Evolutionary conservation across 53 echinoderm and acorn worm species (phyloP), one percentile per base, ranked within the genome.

Genomic region (Antedon mediterranea): DNA sequence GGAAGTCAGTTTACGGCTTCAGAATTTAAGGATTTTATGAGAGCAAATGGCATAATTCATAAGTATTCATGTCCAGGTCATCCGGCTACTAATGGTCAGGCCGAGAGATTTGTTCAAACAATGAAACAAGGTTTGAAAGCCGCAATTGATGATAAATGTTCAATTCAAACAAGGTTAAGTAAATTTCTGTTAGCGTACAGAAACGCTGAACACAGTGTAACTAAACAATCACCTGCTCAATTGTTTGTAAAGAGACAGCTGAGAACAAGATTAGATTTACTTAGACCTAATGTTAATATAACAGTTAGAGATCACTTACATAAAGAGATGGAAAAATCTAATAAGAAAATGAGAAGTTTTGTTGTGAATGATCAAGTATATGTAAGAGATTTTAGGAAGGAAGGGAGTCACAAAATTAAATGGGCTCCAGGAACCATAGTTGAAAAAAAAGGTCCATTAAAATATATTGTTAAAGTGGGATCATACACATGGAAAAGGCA

Each of bases 41-140:
- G 37, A 77, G 30, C 77, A 34, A 77, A 77, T 34, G 33, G 37
- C 3, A 34, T 77, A 18, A 77, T 77, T 77, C 78, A 77, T 28
- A 77, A 77, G 42, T 77, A 37, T 37, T 43, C 78, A 41, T 77
- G 43, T 77, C 43, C 78, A n/a, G 34, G 37, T 37, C 78, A 77
- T 27, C 78, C 78, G 13, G 78, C 78, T 43, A 9, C 78, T 37
- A 77, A 77, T 77, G 37, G 78, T 8, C 78, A 77, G 30, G 28
- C 43, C 42, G 42, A 77, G 42, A 43, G 78, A 77, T 77, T 41
- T 3, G 78, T 77, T 30, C 78, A 77, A 3, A 42, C 78, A n/a
- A 77, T 77, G 78, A 77, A 77, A 28, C 42, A 77, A 77, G 34
- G 0, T n/a, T 43, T 77, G 26, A 77, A 77, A 41, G 78, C 78